A percentile compares a stretch with the other conserved stretches of the same genome.
phyloP scores from a whole-genome alignment of 2,113 vertebrate genomes.

The Trematocara zebra region DNA sequence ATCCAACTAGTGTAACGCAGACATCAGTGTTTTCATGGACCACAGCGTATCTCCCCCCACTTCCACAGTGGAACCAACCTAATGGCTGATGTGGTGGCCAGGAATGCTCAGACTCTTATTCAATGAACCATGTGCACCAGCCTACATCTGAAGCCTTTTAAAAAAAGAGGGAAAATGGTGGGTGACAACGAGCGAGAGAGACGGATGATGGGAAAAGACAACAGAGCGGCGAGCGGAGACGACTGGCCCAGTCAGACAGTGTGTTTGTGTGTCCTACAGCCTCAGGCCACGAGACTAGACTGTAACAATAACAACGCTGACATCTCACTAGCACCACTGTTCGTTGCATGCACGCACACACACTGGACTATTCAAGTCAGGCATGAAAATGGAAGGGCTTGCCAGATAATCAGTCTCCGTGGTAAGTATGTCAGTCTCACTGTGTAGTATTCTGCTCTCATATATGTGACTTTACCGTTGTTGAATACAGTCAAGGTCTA shows the following conservation, averaged over 20 bases:
- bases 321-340: constrained; percentile 55
- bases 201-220: constrained; percentile 55
- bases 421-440: constrained; percentile 25
- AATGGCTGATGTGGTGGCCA: neutral
- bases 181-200: constrained; percentile 7
- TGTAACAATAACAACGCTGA: constrained; percentile 64
- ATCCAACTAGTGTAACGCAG: neutral
- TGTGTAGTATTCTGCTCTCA: neutral
- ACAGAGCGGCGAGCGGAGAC: constrained; percentile 23
- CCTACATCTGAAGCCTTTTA: neutral
- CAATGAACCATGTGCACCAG: constrained; percentile 28
- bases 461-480: neutral
- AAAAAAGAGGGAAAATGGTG: constrained; percentile 8
- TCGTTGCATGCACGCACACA: neutral
- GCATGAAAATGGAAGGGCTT: constrained; percentile 34
- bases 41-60: neutral
- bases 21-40: neutral
- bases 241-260: constrained; percentile 56
- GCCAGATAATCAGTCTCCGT: constrained; percentile 15
- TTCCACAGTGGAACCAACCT: neutral
- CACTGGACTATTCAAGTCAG: constrained; percentile 24
- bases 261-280: constrained; percentile 67
- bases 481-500: neutral
- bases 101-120: neutral
- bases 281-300: constrained; percentile 63